Evolutionary conservation across 2,113 vertebrate genomes (phyloP).

Genomic region (Hoplias malabaricus): DNA sequence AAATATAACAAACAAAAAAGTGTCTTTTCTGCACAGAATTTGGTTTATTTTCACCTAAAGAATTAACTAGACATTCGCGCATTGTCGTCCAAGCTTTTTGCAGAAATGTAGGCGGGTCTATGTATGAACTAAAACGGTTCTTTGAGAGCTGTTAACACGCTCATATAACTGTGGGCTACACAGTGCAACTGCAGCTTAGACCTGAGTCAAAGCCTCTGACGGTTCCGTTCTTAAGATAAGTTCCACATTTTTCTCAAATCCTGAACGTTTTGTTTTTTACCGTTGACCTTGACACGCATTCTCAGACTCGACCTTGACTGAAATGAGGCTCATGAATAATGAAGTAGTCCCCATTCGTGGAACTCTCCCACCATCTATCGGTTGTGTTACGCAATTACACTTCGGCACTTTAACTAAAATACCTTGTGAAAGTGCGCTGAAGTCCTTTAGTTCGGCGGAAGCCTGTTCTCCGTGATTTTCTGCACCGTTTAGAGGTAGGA

Average conservation of each 20-base stretch:
- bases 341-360: constrained; percentile 23
- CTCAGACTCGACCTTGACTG: constrained; percentile 58
- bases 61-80: too few relatives aligned
- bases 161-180: too few relatives aligned
- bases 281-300: constrained; percentile 60
- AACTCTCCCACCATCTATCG: constrained; percentile 68
- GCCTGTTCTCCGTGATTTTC: background rate
- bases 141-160: too few relatives aligned
- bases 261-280: constrained; percentile 41
- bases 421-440: background rate
- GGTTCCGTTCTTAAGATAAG: background rate
- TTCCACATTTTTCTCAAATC: background rate
- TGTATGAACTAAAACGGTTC: too few relatives aligned
- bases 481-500: background rate
- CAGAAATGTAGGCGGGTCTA: too few relatives aligned
- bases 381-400: constrained; percentile 45
- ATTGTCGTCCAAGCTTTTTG: too few relatives aligned
- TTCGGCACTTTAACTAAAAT: background rate
- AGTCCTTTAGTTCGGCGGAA: background rate
- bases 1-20: too few relatives aligned
- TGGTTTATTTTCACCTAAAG: too few relatives aligned
- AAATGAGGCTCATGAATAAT: constrained; percentile 35
- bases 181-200: too few relatives aligned
- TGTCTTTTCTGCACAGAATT: too few relatives aligned
- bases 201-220: background rate